Base-by-base conservation (phyloP, 1,140 invertebrate genomes). In the Bombus affinis region DNA sequence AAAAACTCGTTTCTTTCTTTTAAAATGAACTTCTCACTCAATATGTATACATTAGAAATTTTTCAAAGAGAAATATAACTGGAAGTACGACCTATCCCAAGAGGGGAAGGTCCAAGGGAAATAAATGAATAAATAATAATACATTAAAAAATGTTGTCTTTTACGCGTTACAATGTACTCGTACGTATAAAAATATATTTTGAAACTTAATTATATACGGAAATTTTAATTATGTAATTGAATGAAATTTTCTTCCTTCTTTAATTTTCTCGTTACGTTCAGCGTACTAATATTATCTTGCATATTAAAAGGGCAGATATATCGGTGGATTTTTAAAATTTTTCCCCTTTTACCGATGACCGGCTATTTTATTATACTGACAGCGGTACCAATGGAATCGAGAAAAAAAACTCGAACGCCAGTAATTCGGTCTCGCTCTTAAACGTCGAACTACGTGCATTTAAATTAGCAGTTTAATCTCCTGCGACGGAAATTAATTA, bases 391-490 rank as follows among this genome's bases (percentile, higher is more conserved):
- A 71, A 39, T 28, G 25, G 37, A 39, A 71, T 28, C 37, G 68
- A 13, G 22, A 28, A 35, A 66, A 18, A 76, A 75, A 76, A 22
- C 37, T 59, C 25, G 28, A 76, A 59, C 35, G 13, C 35, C 53
- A 76, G 47, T 75, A 75, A 76, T 59, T 53, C 53, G 22, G 35
- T 53, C 74, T 59, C 53, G 53, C 25, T 18, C 22, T 59, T 76
- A 76, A 76, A 59, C 74, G 25, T 37, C 35, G 53, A 59, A 59
- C 25, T n/a, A 25, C 53, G 53, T 76, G 74, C 53, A 57, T 76
- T 59, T 59, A 76, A 76, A 76, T 76, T 59, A 76, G 53, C 53
- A 59, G 74, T n/a, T 59, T 76, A 76, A 76, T 76, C 74, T 59
- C 35, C 74, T 28, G 25, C 53, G 74, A 39, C 74, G 53, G 35